Base-by-base conservation (phyloP, 1,140 invertebrate genomes). In the Drosophila lini region DNA sequence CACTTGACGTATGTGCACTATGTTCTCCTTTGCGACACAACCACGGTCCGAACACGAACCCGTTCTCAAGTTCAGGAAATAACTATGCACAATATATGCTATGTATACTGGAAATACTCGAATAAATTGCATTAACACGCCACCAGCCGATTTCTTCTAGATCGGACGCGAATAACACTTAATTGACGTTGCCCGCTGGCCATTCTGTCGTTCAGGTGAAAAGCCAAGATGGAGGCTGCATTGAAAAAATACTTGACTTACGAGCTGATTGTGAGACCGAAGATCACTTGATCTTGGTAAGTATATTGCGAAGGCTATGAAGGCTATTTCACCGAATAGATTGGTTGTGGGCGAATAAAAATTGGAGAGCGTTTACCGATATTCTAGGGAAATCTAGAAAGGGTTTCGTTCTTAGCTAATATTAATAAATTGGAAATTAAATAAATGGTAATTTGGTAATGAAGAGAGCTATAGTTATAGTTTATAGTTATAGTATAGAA, bases 61-160 rank as follows among this genome's bases (percentile, higher is more conserved):
- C 56, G 84, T 88, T 88, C 74, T 89, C 84, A 88, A 88, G 84
- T 88, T 88, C 84, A 88, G 84, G 84, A 88, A 88, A 89, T 89
- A 80, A 42, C 80, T 89, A 68, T 71, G 68, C 74, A 63, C 47
- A 42, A 44, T 64, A 61, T 65, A 81, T 59, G 40, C 1, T 19
- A 19, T 19, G 19, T 64, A 61, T 65, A 81, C 63, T 81, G 60
- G 78, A 62, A 73, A 76, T 78, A 62, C 69, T 79, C 75, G 74
- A 74, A 69, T 64, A 82, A 69, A 82, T 74, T 69, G 47, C 52
- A 76, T 44, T 78, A 84, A 59, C 69, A 68, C 42, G 68, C 68
- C 68, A 58, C 52, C 68, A 60, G 7, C 19, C 67, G 53, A 55
- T 69, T 77, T 53, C 74, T 81, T 81, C 79, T 63, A 81, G 79